These are phyloP conservation scores for Eugnorisma glareosa DNA, from an alignment of 2,888 invertebrate genomes.

Conservation along the genomic window DNA sequence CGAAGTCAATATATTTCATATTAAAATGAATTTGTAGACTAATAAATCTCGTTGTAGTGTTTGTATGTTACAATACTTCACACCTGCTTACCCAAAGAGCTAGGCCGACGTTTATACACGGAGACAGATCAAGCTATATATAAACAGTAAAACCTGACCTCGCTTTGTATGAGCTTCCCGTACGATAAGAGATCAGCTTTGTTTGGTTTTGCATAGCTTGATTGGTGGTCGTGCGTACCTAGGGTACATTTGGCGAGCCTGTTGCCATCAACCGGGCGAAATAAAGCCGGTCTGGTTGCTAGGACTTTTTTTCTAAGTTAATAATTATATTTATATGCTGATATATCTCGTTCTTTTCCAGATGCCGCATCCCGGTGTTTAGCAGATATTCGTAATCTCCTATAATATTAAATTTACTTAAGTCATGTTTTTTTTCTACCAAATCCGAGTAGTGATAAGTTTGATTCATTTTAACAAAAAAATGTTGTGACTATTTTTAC, in stretches of 20 bases:
- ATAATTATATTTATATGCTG: background rate
- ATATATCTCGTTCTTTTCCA: slow-evolving; percentile 60
- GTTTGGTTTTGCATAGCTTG: too few relatives aligned
- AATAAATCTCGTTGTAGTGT: background rate
- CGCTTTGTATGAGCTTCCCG: too few relatives aligned
- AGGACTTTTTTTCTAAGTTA: background rate
- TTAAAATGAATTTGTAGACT: background rate
- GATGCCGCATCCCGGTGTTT: slow-evolving; percentile 58
- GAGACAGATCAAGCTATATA: too few relatives aligned
- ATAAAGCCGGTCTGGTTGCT: too few relatives aligned
- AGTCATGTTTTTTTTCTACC: slow-evolving; percentile 83
- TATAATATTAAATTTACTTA: slow-evolving; percentile 75
- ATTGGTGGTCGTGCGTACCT: too few relatives aligned
- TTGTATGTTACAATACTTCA: background rate
- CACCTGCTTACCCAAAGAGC: background rate
- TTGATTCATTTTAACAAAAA: slow-evolving; percentile 69
- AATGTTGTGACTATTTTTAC: slow-evolving; percentile 77
- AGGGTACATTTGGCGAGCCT: background rate
- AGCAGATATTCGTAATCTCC: slow-evolving; percentile 79
- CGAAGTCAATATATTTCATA: background rate
- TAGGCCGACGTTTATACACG: too few relatives aligned
- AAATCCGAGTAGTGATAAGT: slow-evolving; percentile 79
- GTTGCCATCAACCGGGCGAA: background rate
- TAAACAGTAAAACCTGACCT: too few relatives aligned
- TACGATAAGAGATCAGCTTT: too few relatives aligned